Evolutionary conservation across 2,888 invertebrate genomes (phyloP).

Genomic region (Keiferia lycopersicella): DNA sequence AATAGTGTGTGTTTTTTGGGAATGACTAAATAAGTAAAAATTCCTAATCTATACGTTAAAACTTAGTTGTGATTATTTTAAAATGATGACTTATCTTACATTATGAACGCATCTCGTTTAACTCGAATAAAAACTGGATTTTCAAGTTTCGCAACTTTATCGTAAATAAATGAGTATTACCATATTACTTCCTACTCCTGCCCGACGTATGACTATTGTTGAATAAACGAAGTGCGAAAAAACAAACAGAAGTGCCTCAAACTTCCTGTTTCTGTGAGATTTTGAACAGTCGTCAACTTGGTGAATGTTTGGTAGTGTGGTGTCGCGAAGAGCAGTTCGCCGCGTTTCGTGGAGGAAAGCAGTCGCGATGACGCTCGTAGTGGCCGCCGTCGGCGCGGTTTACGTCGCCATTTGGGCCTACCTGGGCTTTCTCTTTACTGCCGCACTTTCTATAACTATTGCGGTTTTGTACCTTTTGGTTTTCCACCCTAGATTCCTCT

Average conservation of each 20-base stretch:
- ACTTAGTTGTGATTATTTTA: not conserved
- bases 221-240: too few species aligned
- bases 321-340: constrained; percentile 58
- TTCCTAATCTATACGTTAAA: not conserved
- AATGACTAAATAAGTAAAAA: not conserved
- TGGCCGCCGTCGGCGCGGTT: constrained; percentile 65
- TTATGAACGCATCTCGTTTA: not conserved
- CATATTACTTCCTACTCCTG: not conserved
- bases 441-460: constrained; percentile 82
- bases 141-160: constrained; percentile 17
- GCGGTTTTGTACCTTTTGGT: constrained; percentile 83
- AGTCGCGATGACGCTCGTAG: constrained; percentile 67
- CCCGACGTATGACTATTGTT: not conserved
- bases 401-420: constrained; percentile 72
- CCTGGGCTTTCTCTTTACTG: constrained; percentile 84
- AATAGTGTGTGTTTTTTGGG: not conserved
- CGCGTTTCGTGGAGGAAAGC: constrained; percentile 75
- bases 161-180: constrained; percentile 6
- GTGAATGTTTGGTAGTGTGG: constrained; percentile 32
- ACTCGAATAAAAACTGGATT: constrained; percentile 2
- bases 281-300: not conserved
- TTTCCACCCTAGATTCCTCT: constrained; percentile 88
- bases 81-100: not conserved
- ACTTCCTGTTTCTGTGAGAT: not conserved
- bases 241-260: not conserved